phyloP scores from a whole-genome alignment of 2,888 invertebrate genomes.

The Nymphalis polychloros region DNA sequence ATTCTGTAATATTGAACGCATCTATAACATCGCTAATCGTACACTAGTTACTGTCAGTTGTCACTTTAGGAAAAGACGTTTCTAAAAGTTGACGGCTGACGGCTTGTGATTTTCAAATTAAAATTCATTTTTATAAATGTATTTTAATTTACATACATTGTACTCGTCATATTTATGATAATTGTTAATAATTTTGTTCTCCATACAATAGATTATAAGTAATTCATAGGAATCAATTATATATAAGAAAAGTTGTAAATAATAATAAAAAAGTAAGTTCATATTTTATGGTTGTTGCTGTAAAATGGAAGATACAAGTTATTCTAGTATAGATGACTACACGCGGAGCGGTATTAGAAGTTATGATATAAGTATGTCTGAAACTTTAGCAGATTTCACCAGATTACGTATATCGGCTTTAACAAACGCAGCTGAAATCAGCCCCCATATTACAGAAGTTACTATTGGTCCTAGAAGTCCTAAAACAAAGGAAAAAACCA shows the following conservation, averaged over 20 bases:
- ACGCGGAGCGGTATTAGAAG: constrained; percentile 48
- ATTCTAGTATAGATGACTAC: constrained; percentile 45
- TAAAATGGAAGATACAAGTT: constrained; percentile 37
- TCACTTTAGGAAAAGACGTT: no score
- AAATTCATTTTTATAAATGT: neutral
- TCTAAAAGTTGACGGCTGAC: neutral
- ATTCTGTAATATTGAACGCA: no score
- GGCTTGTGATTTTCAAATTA: no score
- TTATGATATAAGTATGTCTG: constrained; percentile 58
- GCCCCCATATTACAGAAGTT: constrained; percentile 73
- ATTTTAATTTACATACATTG: no score
- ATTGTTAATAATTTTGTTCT: neutral
- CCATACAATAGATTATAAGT: neutral
- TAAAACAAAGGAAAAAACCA: constrained; percentile 43
- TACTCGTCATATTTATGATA: neutral
- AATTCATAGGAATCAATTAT: neutral
- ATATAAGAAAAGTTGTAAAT: neutral
- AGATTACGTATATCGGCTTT: constrained; percentile 82
- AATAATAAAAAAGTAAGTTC: no score
- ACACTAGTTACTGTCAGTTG: no score
- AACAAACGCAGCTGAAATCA: constrained; percentile 80
- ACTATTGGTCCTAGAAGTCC: constrained; percentile 77
- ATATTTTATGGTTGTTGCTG: neutral
- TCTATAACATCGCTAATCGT: no score
- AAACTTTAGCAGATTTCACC: constrained; percentile 67